These are phyloP conservation scores for Pelagia noctiluca DNA, from an alignment of 30 jellyfish, hydroid and myxozoan genomes.

Conservation along the genomic window DNA sequence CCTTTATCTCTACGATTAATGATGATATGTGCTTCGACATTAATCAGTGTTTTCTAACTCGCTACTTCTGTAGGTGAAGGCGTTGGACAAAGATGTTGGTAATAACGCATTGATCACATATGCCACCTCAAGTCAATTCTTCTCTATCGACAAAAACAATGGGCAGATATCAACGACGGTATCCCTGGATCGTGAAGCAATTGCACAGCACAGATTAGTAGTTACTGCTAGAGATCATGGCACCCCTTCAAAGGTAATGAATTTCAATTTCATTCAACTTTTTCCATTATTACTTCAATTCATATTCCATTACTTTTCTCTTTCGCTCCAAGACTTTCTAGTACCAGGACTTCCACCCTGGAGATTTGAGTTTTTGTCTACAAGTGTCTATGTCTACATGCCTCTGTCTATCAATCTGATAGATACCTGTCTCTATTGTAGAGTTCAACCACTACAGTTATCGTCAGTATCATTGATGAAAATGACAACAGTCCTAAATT, in stretches of 20 bases:
- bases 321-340: background rate
- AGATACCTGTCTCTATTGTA: background rate
- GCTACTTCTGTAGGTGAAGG: conserved; percentile 30
- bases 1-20: too few species aligned
- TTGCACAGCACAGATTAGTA: conserved; percentile 41
- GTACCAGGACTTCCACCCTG: too few species aligned
- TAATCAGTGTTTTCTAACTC: too few species aligned
- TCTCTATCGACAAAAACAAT: conserved; percentile 30
- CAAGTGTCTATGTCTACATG: too few species aligned
- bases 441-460: conserved; percentile 56
- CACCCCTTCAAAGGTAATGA: conserved; percentile 64
- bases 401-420: background rate
- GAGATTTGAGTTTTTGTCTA: too few species aligned
- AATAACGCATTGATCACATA: conserved; percentile 35
- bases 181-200: conserved; percentile 47
- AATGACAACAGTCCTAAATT: conserved; percentile 72
- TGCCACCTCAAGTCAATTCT: conserved; percentile 36
- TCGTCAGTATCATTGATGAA: conserved; percentile 49
- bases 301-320: background rate
- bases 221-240: conserved; percentile 70
- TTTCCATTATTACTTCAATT: too few species aligned
- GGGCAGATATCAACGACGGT: conserved; percentile 36
- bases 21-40: too few species aligned
- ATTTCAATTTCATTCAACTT: too few species aligned
- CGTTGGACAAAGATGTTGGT: conserved; percentile 62